Conservation (phyloP, 2,113 vertebrate genomes). For the Origma solitaria region DNA sequence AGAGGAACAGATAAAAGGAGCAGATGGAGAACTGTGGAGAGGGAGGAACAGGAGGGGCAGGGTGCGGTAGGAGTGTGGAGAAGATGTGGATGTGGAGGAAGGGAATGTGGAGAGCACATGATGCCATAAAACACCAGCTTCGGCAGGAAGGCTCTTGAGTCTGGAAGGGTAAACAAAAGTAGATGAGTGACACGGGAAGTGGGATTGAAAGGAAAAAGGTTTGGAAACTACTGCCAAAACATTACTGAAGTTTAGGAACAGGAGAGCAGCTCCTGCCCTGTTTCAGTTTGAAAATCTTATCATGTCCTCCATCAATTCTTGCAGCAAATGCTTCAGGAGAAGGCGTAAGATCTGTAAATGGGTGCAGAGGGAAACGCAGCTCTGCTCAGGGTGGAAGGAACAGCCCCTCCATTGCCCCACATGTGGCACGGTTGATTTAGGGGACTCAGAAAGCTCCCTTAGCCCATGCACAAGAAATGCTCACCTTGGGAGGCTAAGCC, state of each 20-base stretch:
- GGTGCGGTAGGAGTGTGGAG: neutral
- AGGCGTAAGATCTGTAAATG: neutral
- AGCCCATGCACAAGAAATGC: neutral
- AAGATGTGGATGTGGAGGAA: neutral
- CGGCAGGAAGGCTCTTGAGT: neutral
- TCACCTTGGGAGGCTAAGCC: neutral
- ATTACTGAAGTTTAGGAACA: neutral
- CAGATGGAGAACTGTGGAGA: neutral
- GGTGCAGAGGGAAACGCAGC: neutral
- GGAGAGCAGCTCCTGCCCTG: neutral
- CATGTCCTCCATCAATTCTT: neutral
- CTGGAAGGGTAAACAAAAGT: neutral
- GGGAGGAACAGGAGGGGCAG: neutral
- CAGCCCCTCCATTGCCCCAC: neutral
- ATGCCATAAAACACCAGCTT: neutral
- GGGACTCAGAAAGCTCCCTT: neutral
- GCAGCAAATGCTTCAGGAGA: neutral
- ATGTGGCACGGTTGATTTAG: accelerated
- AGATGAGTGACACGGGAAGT: neutral
- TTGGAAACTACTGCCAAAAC: neutral
- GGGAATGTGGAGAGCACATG: slow-evolving; percentile 24
- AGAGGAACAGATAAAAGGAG: neutral
- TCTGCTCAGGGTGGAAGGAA: neutral
- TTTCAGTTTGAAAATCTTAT: neutral
- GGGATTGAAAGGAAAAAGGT: neutral